phyloP scores from a whole-genome alignment of 1,140 invertebrate genomes.

The Aphis craccivora region DNA sequence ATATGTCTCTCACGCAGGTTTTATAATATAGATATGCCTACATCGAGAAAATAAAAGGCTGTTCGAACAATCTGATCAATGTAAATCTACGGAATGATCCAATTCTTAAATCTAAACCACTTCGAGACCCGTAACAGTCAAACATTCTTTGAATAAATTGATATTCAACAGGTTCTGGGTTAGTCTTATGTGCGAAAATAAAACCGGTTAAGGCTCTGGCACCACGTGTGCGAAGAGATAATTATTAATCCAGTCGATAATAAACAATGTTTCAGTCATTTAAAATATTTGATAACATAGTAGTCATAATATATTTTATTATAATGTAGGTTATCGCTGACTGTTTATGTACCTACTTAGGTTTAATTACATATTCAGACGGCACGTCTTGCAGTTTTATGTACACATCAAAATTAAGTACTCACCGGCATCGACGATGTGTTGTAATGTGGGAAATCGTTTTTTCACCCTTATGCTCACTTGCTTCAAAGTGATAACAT shows the following conservation, averaged over 20 bases:
- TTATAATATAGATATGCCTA: background rate
- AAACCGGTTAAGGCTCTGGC: constrained; percentile 29
- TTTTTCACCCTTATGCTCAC: constrained; percentile 88
- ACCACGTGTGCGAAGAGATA: background rate
- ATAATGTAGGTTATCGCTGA: constrained; percentile 17
- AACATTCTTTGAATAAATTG: constrained; percentile 41
- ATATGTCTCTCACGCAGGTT: background rate
- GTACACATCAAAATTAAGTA: background rate
- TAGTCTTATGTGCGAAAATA: background rate
- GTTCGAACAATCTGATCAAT: background rate
- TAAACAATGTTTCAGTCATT: background rate
- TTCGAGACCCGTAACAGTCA: constrained; percentile 3
- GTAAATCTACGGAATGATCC: constrained; percentile 35
- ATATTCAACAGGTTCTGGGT: constrained; percentile 18
- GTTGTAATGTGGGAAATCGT: constrained; percentile 88
- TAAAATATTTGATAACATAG: constrained; percentile 13
- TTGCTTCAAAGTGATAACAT: constrained; percentile 85
- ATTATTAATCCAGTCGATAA: constrained; percentile 28
- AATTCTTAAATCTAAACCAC: constrained; percentile 13
- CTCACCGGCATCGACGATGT: constrained; percentile 88
- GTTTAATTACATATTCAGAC: background rate
- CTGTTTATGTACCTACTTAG: background rate
- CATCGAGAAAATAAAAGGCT: background rate
- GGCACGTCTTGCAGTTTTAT: background rate
- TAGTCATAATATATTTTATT: background rate